Base-by-base conservation (phyloP, 2,797 vertebrate genomes). In the Glossophaga mutica region DNA sequence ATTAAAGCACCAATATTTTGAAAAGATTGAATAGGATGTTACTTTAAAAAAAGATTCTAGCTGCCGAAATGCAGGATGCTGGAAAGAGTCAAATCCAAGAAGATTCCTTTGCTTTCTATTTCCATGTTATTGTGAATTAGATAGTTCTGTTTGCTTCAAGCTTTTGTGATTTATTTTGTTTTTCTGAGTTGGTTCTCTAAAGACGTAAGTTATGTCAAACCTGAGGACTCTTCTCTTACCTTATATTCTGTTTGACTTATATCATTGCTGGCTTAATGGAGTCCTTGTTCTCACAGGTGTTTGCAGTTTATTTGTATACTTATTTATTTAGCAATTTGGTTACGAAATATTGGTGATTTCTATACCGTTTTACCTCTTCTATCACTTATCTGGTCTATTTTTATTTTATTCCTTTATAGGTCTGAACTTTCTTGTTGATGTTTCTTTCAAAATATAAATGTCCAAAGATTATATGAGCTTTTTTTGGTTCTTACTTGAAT, bases 391-490 rank as follows among this genome's bases (percentile, higher is more conserved):
- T 91, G 52, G 32, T 39, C 83, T 93, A 55, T 90, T 96, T 92
- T 94, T 37, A 78, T 94, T 96, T 93, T 86, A 57, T 91, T 87
- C 91, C 32, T 82, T 67, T 82, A 67, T 37, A 92, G 84, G 6
- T 2, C 9, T 59, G 6, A 24, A 48, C 14, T 91, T 91, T 87
- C 77, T 94, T 77, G 3, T 84, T 88, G 16, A 82, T 59, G 9
- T 87, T 93, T 90, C 59, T 87, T 93, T 87, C 48, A 82, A 82
- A 91, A 59, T 74, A 42, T 79, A 94, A 90, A 65, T 71, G 37
- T 50, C 0, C n/a, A 87, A 78, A 79, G 39, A 65, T 65, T 77
- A 57, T n/a, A 22, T 73, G 46, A 81, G n/a, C n/a, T 44, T 85
- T 90, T 59, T 37, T 11, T 52, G 73, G 65, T 24, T 22, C 29